Evolutionary conservation across 2,888 invertebrate genomes (phyloP), one percentile per base, ranked within the genome.

Genomic region (Eupelmus urozonus): DNA sequence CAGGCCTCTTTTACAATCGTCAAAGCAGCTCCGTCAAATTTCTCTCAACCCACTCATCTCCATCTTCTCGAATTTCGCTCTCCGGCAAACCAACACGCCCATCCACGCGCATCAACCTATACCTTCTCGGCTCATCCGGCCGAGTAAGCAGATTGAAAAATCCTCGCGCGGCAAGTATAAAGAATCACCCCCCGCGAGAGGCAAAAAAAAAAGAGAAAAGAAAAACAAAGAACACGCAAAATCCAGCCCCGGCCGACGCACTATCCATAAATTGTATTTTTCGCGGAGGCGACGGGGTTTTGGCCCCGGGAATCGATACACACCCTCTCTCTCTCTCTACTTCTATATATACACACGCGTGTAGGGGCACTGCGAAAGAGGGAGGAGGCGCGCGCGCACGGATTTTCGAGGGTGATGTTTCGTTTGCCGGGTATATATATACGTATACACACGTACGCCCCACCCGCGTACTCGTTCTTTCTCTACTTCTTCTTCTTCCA

Each of bases 351-450:
- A 42, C 62, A 25, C 62, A 27, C 13, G 49, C 65, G 49, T 27
- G 65, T 45, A 40, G 62, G 72, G 60, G 70, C 2, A 45, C 2
- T n/a, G 60, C 27, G 20, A 60, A 49, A 76, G 80, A 81, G 76
- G 55, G 76, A 78, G n/a, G 74, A 75, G 59, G 70, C 49, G 57
- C 34, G 42, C 79, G 84, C 82, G 85, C 85, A 81, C 83, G 85
- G 84, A 87, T 87, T 87, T 49, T 86, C 85, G 87, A 87, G 87
- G 88, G 87, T 85, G 88, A 87, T 87, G 88, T 88, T 88, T 86
- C 87, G 87, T 87, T 86, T 85, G 85, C 65, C n/a, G 23, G 63
- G 16, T 53, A 23, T 34, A 34, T 13, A 51, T 59, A 71, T 71
- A 51, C 49, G 16, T 18, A 42, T 27, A 45, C 20, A 16, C 16